These are phyloP conservation scores for Nemopilema nomurai DNA, from an alignment of 30 jellyfish, hydroid and myxozoan genomes.

Conservation along the genomic window DNA sequence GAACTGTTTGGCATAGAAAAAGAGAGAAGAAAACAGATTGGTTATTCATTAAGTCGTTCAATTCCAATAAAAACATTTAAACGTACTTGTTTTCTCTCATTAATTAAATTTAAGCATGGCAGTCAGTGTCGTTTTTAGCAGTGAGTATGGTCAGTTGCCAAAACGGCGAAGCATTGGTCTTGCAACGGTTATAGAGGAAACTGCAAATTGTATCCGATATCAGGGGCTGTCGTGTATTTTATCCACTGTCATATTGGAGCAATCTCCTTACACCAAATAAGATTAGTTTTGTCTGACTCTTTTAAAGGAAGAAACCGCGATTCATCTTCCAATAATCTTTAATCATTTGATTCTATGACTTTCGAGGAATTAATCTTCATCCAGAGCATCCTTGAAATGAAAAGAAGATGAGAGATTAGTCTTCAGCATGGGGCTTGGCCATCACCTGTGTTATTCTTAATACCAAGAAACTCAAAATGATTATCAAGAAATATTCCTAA, in stretches of 20 bases:
- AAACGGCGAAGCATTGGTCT: neutral
- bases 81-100: neutral
- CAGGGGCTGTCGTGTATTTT: neutral
- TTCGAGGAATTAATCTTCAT: constrained; percentile 52
- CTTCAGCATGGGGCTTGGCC: neutral
- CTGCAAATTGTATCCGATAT: neutral
- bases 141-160: neutral
- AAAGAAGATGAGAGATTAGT: neutral
- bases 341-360: neutral
- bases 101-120: neutral
- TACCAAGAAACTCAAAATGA: no score
- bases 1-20: neutral
- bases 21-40: neutral
- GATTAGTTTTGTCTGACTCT: neutral
- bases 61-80: no score
- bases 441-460: neutral
- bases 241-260: neutral
- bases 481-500: no score
- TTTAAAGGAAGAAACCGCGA: neutral
- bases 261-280: neutral
- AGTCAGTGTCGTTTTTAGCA: neutral
- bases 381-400: constrained; percentile 52
- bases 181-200: neutral
- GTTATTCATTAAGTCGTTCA: no score
- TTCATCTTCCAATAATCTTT: neutral